Conservation (phyloP, 1,140 invertebrate genomes). For the Rhagoletis pomonella region DNA sequence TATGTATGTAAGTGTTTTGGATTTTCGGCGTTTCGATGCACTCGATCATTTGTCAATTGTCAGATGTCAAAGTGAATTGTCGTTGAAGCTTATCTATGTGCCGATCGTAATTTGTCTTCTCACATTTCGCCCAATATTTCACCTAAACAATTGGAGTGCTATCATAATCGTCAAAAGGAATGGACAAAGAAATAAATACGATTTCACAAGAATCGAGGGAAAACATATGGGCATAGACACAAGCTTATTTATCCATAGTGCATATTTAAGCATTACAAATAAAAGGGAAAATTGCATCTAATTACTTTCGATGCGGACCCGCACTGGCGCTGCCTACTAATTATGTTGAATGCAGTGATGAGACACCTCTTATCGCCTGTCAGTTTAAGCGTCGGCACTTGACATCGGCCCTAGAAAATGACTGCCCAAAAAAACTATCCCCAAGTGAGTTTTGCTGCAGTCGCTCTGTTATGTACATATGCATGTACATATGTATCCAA, state of each 20-base stretch:
- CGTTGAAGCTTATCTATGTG: constrained; percentile 6
- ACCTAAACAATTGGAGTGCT: background rate
- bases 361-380: background rate
- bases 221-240: too few species aligned
- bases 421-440: background rate
- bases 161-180: background rate
- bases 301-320: background rate
- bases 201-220: background rate
- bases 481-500: too few species aligned
- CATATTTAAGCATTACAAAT: background rate
- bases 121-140: background rate
- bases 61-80: constrained; percentile 40
- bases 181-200: constrained; percentile 4
- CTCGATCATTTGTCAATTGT: constrained; percentile 42
- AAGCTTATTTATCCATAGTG: background rate
- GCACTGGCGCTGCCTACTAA: too few species aligned
- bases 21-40: background rate
- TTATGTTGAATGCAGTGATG: background rate
- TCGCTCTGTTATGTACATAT: background rate
- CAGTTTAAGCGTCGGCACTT: background rate
- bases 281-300: constrained; percentile 41
- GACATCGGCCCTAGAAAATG: constrained; percentile 7
- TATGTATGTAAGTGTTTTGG: background rate
- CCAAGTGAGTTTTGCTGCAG: background rate
- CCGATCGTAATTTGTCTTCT: constrained; percentile 13